phyloP scores from a whole-genome alignment of 2,888 invertebrate genomes.

The Cheilosia vernalis region DNA sequence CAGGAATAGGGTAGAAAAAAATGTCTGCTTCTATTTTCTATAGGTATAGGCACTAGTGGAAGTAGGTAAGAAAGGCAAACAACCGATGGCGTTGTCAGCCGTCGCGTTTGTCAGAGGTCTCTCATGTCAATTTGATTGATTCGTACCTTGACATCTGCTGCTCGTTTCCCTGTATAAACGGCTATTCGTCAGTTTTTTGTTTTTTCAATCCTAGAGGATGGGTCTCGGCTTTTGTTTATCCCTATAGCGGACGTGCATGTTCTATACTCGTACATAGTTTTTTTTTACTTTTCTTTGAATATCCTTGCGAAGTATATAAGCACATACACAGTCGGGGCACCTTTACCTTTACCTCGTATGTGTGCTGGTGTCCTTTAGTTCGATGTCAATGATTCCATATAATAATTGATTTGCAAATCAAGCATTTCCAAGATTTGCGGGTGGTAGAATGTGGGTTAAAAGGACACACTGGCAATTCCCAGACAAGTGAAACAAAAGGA shows the following conservation, averaged over 20 bases:
- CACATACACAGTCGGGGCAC: neutral
- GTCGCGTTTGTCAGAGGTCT: slow-evolving; percentile 59
- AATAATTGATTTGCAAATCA: slow-evolving; percentile 72
- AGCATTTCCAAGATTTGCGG: slow-evolving; percentile 65
- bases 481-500: slow-evolving; percentile 72
- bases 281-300: slow-evolving; percentile 36
- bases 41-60: slow-evolving; percentile 3
- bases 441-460: slow-evolving; percentile 72
- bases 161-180: slow-evolving; percentile 52
- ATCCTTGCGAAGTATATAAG: slow-evolving; percentile 1
- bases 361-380: slow-evolving; percentile 15
- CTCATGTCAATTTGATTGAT: slow-evolving; percentile 76
- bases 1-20: slow-evolving; percentile 21
- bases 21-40: slow-evolving; percentile 54
- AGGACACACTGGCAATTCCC: slow-evolving; percentile 47
- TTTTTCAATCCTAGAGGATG: slow-evolving; percentile 32
- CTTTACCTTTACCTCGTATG: neutral
- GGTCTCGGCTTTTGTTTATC: slow-evolving; percentile 19
- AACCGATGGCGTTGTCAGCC: slow-evolving; percentile 61
- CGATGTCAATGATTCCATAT: slow-evolving; percentile 56
- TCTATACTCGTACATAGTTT: slow-evolving; percentile 8
- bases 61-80: slow-evolving; percentile 27
- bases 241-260: neutral
- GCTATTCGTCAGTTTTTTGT: slow-evolving; percentile 61
- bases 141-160: slow-evolving; percentile 78